Base-by-base conservation (phyloP, 2,113 vertebrate species). In the Tursiops truncatus region DNA sequence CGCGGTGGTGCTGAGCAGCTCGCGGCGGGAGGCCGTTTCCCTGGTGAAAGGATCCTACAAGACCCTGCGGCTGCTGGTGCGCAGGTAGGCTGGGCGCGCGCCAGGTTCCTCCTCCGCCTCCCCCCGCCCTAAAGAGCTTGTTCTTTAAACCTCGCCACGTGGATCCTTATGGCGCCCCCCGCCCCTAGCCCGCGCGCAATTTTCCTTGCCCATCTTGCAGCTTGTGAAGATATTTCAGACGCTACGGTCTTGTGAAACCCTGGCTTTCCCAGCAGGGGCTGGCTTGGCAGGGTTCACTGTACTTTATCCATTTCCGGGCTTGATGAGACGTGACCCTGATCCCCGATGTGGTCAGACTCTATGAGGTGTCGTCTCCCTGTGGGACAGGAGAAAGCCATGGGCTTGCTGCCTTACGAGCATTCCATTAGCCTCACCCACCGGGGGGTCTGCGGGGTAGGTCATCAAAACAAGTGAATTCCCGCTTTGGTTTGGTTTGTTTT, bases 1-100 rank as follows among this genome's bases (percentile, higher is more conserved):
- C 0, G 99, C 99, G 20, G 99, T 99, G 85, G 98, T 99, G 67
- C 98, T 99, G 97, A 99, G 98, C 88, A 99, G 99, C 85, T 99
- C 99, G 96, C 98, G 99, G 82, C 99, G 99, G 96, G 99, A 99
- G 96, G 99, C 99, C 88, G 98, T 99, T 41, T 99, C 99, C 65
- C 98, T 99, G 81, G 99, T 99, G 73, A 99, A 99, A 98, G 99
- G 99, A 33, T 99, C 99, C 9, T 99, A 99, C 98, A 99, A 99
- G 98, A 99, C 99, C 5, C 98, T 99, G 96, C 98, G 98, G 97
- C 99, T 99, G 79, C 98, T 99, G 0, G 98, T 99, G 73, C 99
- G 99, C 98, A 99, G 99, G 99, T 99, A 99, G 94, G 98, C 71
- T 6, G 94, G n/a, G 14, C 63, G 1, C 1, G 36, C 21, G 0